Base-by-base conservation (phyloP, 2,888 invertebrate species). In the Electrophaes corylata region DNA sequence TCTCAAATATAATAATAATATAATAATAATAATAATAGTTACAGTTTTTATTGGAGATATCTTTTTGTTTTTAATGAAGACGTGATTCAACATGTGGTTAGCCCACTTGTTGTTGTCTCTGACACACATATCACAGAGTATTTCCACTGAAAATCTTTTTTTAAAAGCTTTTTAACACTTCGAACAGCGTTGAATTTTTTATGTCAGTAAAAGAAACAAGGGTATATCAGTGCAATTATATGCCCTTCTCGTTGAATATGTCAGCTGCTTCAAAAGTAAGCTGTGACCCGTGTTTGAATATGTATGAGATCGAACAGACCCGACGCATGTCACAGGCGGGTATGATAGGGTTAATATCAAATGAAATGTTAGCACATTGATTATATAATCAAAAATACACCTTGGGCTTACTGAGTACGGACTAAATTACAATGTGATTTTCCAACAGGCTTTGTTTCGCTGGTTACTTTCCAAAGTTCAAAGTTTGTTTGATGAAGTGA, bases 261-360 rank as follows among this genome's bases (percentile, higher is more conserved):
- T 14, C 31, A 47, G 49, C 54, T 46, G 23, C 16, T 20, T 31
- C 4, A 12, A n/a, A 35, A 40, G 16, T 47, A 2, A 41, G 26
- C 60, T 60, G 59, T 45, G 44, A 8, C 45, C 33, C 31, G 16
- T 19, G 18, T 55, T 58, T 65, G 62, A 65, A 64, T 67, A 67
- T 67, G 67, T 67, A 67, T 67, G 71, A 71, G 72, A 70, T 67
- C 63, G 63, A 67, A 65, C 66, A 65, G 56, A 60, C 60, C 63
- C 76, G 76, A 76, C 78, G 75, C 73, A 76, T 81, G 82, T 77
- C 81, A 81, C 72, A 73, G 73, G 65, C 72, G 62, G 70, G 68
- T 66, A 72, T 73, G 73, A 78, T 78, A 75, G 72, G 76, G 76
- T 75, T 79, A 74, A 78, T 79, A 72, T 70, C 63, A 67, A 72